Conservation (phyloP, 2,797 vertebrate species). For the Pangasius larnaudii region DNA sequence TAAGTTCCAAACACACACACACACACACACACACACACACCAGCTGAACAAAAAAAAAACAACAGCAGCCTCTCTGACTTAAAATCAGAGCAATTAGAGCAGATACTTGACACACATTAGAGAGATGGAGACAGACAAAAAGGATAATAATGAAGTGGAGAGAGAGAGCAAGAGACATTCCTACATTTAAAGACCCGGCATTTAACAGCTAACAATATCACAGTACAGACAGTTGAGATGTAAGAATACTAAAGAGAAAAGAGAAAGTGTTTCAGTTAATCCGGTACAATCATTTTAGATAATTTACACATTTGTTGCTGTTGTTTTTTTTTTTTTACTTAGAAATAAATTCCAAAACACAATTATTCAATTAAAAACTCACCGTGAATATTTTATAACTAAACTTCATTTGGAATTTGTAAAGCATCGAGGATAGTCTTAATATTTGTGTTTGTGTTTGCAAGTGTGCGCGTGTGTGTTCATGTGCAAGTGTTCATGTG, state of each 20-base stretch:
- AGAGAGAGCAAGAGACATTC: neutral
- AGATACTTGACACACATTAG: slow-evolving; percentile 37
- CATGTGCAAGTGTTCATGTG: slow-evolving; percentile 16
- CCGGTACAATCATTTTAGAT: neutral
- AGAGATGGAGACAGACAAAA: slow-evolving; percentile 26
- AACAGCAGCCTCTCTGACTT: slow-evolving; percentile 37
- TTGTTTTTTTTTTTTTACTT: neutral
- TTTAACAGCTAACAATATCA: slow-evolving; percentile 18
- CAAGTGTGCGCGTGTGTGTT: slow-evolving; percentile 24
- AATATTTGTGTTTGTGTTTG: slow-evolving; percentile 1
- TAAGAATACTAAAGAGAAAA: neutral
- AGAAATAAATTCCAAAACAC: neutral
- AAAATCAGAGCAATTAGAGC: slow-evolving; percentile 43
- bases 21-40: slow-evolving; percentile 5
- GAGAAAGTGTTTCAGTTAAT: neutral
- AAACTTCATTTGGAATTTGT: neutral
- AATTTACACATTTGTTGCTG: neutral
- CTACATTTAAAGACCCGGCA: neutral
- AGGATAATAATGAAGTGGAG: neutral
- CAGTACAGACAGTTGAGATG: neutral
- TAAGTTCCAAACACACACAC: slow-evolving; percentile 17
- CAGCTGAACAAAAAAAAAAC: neutral
- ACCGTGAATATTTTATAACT: neutral
- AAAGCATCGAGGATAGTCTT: neutral
- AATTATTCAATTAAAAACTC: slow-evolving; percentile 15